Evolutionary conservation across 1,140 invertebrate species (phyloP), one percentile per base, ranked within the genome.

Genomic region (Drosophila bifasciata): DNA sequence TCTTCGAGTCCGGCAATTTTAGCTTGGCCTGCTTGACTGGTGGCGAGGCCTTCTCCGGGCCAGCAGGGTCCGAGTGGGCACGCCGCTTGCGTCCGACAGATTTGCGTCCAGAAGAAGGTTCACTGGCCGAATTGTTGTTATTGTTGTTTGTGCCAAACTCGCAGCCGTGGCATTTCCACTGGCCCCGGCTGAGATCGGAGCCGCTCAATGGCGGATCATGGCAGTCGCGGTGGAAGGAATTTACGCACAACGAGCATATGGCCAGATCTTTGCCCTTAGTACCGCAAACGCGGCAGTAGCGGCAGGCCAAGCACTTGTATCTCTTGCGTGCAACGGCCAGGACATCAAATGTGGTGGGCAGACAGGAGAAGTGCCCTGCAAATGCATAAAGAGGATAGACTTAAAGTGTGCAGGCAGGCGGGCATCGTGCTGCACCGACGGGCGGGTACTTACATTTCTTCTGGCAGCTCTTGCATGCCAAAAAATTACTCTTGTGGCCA

Each of bases 381-480:
- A 5, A 13, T 11, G 4, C 32, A 36, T 36, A n/a, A n/a, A n/a
- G n/a, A n/a, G n/a, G n/a, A n/a, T n/a, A n/a, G n/a, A n/a, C n/a
- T n/a, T n/a, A n/a, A n/a, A n/a, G n/a, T n/a, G n/a, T n/a, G n/a
- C n/a, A n/a, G n/a, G n/a, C n/a, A n/a, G n/a, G n/a, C n/a, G n/a
- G n/a, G n/a, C n/a, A n/a, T n/a, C n/a, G n/a, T n/a, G n/a, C n/a
- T n/a, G n/a, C n/a, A n/a, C n/a, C n/a, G n/a, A n/a, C n/a, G n/a
- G n/a, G n/a, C n/a, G n/a, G n/a, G n/a, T n/a, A 71, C 41, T 90
- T 67, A 89, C 79, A 90, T 57, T 86, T 86, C n/a, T 60, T 16
- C 9, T 55, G 40, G 72, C 85, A 89, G 9, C 55, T 28, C 51
- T 89, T 88, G 84, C 83, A 88, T 17, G 70, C 68, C 3, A 88